Evolutionary conservation across 2,113 vertebrate genomes (phyloP).

Genomic region (Brienomyrus longianalis): DNA sequence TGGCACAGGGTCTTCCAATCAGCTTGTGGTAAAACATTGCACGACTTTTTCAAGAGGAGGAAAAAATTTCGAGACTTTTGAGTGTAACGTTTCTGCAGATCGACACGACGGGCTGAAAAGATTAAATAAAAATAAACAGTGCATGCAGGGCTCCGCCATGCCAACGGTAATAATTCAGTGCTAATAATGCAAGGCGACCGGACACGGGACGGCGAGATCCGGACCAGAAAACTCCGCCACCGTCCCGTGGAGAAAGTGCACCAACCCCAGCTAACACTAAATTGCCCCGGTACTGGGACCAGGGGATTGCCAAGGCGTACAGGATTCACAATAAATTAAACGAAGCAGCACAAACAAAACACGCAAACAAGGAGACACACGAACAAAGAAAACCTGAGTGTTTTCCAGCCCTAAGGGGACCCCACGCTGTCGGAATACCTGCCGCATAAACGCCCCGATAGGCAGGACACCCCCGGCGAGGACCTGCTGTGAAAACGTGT

Average conservation of each 20-base stretch:
- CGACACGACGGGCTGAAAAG: neutral
- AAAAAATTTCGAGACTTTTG: neutral
- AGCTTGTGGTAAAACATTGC: neutral
- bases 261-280: slow-evolving; percentile 1
- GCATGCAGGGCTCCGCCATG: neutral
- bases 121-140: neutral
- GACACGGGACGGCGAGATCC: neutral
- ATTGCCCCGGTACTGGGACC: neutral
- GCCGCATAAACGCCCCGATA: neutral
- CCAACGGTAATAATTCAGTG: neutral
- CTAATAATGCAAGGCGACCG: neutral
- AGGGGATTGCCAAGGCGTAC: neutral
- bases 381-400: neutral
- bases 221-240: neutral
- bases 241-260: neutral
- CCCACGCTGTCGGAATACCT: neutral
- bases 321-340: neutral
- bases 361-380: neutral
- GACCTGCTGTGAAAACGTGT: neutral
- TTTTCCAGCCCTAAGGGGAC: neutral
- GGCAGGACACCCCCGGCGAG: neutral
- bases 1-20: neutral
- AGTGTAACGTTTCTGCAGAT: neutral
- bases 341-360: neutral
- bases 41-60: neutral